phyloP scores from a whole-genome alignment of 2,797 vertebrate species.

The Lepilemur septentrionalis region DNA sequence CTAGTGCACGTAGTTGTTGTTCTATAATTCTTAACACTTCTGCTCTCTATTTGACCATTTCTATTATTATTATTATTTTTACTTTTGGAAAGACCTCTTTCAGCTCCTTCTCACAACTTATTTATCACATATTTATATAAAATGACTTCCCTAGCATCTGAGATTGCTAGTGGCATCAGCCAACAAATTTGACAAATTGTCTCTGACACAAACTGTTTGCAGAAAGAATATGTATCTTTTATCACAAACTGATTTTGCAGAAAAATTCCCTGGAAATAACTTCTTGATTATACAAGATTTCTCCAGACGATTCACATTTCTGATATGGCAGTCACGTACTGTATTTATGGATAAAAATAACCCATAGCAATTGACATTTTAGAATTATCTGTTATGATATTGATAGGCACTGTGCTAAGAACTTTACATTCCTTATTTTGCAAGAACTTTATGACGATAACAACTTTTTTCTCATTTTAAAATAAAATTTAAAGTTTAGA shows the following conservation, averaged over 20 bases:
- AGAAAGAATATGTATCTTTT: conserved; percentile 9
- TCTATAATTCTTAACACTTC: background rate
- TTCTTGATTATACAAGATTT: background rate
- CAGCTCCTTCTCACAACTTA: background rate
- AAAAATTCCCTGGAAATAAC: background rate
- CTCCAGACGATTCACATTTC: conserved; percentile 25
- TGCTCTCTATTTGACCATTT: background rate
- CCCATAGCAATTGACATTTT: background rate
- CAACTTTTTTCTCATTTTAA: background rate
- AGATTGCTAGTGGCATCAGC: background rate
- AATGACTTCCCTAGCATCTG: background rate
- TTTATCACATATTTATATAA: background rate
- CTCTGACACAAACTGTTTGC: conserved; percentile 48
- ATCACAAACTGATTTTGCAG: conserved; percentile 9
- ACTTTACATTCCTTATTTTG: background rate
- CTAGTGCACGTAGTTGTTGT: background rate
- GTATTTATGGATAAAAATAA: conserved; percentile 29
- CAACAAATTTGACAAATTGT: conserved; percentile 2
- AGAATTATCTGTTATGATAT: background rate
- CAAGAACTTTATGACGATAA: background rate
- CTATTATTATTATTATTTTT: too few species aligned
- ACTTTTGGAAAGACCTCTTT: background rate
- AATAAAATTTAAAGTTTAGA: background rate
- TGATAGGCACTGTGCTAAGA: background rate
- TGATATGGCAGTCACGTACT: background rate